Evolutionary conservation across 2,888 invertebrate genomes (phyloP), one percentile per base, ranked within the genome.

Genomic region (Pseudolycoriella hygida): DNA sequence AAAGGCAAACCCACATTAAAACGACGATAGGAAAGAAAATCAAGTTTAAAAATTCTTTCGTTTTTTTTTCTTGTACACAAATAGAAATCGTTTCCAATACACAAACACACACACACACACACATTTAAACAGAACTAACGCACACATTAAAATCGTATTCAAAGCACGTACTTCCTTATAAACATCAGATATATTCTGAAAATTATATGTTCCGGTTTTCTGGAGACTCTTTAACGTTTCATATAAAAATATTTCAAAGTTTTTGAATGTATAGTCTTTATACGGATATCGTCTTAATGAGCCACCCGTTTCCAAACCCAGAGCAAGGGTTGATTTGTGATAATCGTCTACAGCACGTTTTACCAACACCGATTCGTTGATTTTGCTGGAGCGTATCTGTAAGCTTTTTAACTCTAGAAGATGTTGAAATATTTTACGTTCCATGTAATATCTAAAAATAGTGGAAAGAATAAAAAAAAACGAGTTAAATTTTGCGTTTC

Each of bases 341-440:
- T 86, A 87, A 52, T 80, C 78, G 52, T 88, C 87, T 38, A 88
- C 83, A 47, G 90, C 79, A 54, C 90, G 71, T 62, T 90, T 92
- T 2, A 90, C 86, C 49, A 90, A 66, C 44, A 89, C 77, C 20
- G 84, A 77, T 65, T 92, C 92, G 57, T 90, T 89, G 38, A 85
- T 74, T 63, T 85, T 80, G 42, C 86, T 88, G 30, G 88, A 84
- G 55, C 92, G 77, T 55, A 93, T 92, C 66, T 94, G 93, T 52
- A 89, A 71, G 44, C 90, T 74, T 64, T 94, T 94, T 44, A 94
- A 66, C 59, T 94, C 93, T 56, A 93, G 71, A 47, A 94, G 70
- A 61, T 93, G 90, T 59, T 93, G 89, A 62, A 94, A 92, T 55
- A 93, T 84, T 59, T 88, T 85, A 48, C 90, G 71, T 63, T 93